These are phyloP conservation scores for Microvelia longipes DNA, from an alignment of 1,140 invertebrate species.

Conservation along the genomic window DNA sequence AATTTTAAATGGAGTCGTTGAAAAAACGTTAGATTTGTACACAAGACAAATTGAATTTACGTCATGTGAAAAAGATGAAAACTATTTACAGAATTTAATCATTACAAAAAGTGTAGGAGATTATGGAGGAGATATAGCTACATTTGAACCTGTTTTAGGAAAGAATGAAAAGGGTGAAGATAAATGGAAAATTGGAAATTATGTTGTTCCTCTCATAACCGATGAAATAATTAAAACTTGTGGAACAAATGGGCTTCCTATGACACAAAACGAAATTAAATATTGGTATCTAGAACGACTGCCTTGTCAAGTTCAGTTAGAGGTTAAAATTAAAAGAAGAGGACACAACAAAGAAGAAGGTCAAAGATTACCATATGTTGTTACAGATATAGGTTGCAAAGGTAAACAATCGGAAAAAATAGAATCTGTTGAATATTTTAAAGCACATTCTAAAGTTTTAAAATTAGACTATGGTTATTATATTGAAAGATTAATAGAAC, in stretches of 20 bases:
- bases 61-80: not conserved
- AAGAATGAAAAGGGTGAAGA: not conserved
- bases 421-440: not conserved
- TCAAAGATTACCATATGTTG: not conserved
- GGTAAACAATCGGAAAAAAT: not conserved
- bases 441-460: not conserved
- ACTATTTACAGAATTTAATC: not conserved
- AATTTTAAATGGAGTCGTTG: not conserved
- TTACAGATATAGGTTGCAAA: not conserved
- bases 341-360: not conserved
- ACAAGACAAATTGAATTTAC: not conserved
- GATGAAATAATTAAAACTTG: not conserved
- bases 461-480: not conserved
- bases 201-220: not conserved
- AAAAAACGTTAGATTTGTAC: not conserved
- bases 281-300: not conserved
- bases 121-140: not conserved
- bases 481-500: not conserved
- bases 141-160: not conserved
- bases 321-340: not conserved
- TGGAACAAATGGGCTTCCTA: not conserved
- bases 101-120: not conserved
- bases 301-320: not conserved
- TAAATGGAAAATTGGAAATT: not conserved
- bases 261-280: not conserved